Percentiles rank a stretch among this genome's conserved stretches.
These are phyloP conservation scores for Nymphicus hollandicus DNA, from an alignment of 2,113 vertebrate genomes.

Conservation along the genomic window DNA sequence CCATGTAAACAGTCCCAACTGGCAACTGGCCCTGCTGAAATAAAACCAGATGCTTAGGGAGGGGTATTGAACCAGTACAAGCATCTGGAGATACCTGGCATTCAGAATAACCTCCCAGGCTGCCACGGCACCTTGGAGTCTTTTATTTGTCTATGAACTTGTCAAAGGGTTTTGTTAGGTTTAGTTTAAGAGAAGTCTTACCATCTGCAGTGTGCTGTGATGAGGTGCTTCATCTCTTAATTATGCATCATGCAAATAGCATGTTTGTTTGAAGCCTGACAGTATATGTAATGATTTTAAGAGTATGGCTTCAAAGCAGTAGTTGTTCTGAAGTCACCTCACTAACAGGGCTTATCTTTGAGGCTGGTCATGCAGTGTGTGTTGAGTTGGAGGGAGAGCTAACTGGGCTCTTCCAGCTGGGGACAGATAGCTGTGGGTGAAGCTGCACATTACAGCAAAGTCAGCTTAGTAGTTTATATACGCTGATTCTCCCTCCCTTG, in stretches of 20 bases:
- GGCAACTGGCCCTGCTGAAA: conserved; percentile 37
- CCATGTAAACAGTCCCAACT: conserved; percentile 19
- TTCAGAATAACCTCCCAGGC: not conserved
- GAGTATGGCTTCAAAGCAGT: not conserved
- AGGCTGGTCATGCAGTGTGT: not conserved
- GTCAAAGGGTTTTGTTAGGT: rapidly evolving
- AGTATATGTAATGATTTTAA: not conserved
- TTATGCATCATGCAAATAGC: not conserved
- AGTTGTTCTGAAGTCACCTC: not conserved
- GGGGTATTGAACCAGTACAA: not conserved
- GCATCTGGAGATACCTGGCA: conserved; percentile 39
- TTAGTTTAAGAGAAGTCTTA: not conserved
- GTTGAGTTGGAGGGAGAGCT: not conserved
- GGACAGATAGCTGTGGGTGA: not conserved
- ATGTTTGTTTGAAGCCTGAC: not conserved
- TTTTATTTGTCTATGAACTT: not conserved
- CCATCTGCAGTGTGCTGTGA: not conserved
- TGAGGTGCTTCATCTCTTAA: not conserved
- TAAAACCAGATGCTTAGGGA: conserved; percentile 43
- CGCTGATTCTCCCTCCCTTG: not conserved
- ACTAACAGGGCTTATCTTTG: not conserved
- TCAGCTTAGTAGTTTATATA: not conserved
- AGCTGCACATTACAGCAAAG: not conserved
- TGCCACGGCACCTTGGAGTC: not conserved
- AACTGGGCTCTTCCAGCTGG: not conserved